Percentiles rank a stretch among this genome's conserved stretches.
phyloP scores from a whole-genome alignment of 2,888 invertebrate species.

The Melikaiella ostensackeni region DNA sequence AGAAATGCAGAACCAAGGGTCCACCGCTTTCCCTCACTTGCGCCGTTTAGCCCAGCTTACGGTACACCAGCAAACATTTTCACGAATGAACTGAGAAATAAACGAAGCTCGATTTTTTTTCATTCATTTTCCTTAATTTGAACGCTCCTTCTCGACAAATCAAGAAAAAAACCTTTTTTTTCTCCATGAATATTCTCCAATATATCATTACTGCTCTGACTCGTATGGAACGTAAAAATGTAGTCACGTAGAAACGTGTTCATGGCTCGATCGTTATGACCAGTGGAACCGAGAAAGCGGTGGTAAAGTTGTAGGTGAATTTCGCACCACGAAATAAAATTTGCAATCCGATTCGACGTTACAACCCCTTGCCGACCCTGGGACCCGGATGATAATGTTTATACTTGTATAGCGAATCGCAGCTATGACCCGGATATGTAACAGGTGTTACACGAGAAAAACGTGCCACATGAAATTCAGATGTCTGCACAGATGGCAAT shows the following conservation, averaged over 20 bases:
- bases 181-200: conserved; percentile 14
- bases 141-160: conserved; percentile 16
- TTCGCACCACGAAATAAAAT: conserved; percentile 50
- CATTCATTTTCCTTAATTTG: background rate
- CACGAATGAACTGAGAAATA: background rate
- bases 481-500: conserved; percentile 46
- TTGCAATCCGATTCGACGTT: conserved; percentile 53
- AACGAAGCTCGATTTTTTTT: background rate
- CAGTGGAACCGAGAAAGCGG: conserved; percentile 18
- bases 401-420: conserved; percentile 43
- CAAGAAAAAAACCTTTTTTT: background rate
- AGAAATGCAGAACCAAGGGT: no score
- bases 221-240: conserved; percentile 40
- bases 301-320: background rate
- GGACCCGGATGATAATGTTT: conserved; percentile 49
- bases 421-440: conserved; percentile 44
- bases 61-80: background rate
- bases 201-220: conserved; percentile 10
- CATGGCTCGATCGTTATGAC: conserved; percentile 53
- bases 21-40: no score
- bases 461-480: conserved; percentile 54
- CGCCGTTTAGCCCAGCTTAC: no score
- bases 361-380: conserved; percentile 45
- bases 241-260: conserved; percentile 52
- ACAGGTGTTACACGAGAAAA: conserved; percentile 56